Evolutionary conservation across 2,888 invertebrate genomes (phyloP), one percentile per base, ranked within the genome.

Genomic region (Cephus rjabovi): DNA sequence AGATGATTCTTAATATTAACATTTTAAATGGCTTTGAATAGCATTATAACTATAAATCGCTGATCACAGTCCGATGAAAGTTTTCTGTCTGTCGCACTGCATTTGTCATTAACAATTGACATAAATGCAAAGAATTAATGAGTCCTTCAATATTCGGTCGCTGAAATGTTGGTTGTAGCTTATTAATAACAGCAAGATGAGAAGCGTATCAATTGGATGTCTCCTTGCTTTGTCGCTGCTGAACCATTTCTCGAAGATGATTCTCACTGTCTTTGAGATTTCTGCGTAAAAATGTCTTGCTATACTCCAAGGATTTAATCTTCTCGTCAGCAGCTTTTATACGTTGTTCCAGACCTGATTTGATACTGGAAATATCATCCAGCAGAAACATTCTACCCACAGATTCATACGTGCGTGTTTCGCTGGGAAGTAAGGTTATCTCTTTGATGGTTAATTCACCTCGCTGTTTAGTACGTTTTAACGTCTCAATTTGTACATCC

Each of bases 371-470:
- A 74, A 95, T 92, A 79, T 95, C 94, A 76, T 95, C 95, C 37
- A 95, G 92, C 31, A 97, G 92, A 90, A 97, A 97, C 96, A 97
- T 97, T 90, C 97, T 93, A 11, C 97, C 97, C 3, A 97, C 94
- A 35, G 96, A 95, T 92, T 97, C 96, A 88, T 96, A 97, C 1
- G 95, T 95, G 86, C 93, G 95, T 0, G 95, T 96, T 33, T 93
- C 93, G 79, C 93, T 90, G 76, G 95, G 94, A 80, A 97, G 92
- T 15, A 93, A 89, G 79, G 90, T 91, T 77, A 95, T 93, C 90
- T 95, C 95, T 84, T 93, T 93, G 77, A 82, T 94, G 69, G 97
- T 97, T 76, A 96, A 92, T 82, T 94, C 93, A 78, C 96, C 94
- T 88, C 95, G 95, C 82, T 95, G 94, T 86, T 95, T 94, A 76